A percentile compares a stretch with the other conserved stretches of the same genome.
Evolutionary conservation across 2,888 invertebrate genomes (phyloP).

Genomic region (Phyllotreta striolata): DNA sequence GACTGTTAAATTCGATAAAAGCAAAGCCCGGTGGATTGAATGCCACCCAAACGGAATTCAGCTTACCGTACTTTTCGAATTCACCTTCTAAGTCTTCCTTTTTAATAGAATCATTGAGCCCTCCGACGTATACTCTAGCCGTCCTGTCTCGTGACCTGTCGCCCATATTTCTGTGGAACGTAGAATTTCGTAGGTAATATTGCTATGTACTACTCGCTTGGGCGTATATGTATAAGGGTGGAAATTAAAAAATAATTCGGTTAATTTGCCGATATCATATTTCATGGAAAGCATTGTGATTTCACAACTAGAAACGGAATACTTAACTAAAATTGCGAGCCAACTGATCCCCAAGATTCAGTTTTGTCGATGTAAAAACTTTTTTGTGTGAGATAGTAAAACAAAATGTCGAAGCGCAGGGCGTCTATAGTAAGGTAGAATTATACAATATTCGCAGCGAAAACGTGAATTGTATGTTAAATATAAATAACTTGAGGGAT

Average conservation of each 20-base stretch:
- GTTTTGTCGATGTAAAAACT: slow-evolving; percentile 23
- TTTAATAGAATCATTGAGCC: slow-evolving; percentile 86
- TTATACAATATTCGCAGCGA: slow-evolving; percentile 60
- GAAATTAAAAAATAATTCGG: slow-evolving; percentile 44
- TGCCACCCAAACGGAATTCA: slow-evolving; percentile 92
- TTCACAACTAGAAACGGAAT: slow-evolving; percentile 44
- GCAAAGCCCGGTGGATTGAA: slow-evolving; percentile 95
- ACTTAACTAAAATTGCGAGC: slow-evolving; percentile 47
- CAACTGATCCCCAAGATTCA: slow-evolving; percentile 35
- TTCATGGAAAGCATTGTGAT: slow-evolving; percentile 44
- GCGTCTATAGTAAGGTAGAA: slow-evolving; percentile 50
- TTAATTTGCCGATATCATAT: slow-evolving; percentile 44
- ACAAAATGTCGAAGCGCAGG: slow-evolving; percentile 58
- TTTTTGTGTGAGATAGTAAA: slow-evolving; percentile 42
- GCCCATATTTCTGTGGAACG: slow-evolving; percentile 59
- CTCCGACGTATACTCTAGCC: slow-evolving; percentile 90
- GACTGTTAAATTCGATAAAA: slow-evolving; percentile 90
- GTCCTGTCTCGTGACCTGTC: slow-evolving; percentile 59
- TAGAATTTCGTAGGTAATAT: slow-evolving; percentile 55
- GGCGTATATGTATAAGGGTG: slow-evolving; percentile 57
- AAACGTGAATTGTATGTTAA: slow-evolving; percentile 57
- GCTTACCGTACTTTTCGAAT: slow-evolving; percentile 91
- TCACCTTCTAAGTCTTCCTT: slow-evolving; percentile 91
- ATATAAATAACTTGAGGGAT: slow-evolving; percentile 57
- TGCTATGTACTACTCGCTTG: slow-evolving; percentile 54